Evolutionary conservation across 2,888 invertebrate species (phyloP).

Genomic region (Brachyopa scutellaris): DNA sequence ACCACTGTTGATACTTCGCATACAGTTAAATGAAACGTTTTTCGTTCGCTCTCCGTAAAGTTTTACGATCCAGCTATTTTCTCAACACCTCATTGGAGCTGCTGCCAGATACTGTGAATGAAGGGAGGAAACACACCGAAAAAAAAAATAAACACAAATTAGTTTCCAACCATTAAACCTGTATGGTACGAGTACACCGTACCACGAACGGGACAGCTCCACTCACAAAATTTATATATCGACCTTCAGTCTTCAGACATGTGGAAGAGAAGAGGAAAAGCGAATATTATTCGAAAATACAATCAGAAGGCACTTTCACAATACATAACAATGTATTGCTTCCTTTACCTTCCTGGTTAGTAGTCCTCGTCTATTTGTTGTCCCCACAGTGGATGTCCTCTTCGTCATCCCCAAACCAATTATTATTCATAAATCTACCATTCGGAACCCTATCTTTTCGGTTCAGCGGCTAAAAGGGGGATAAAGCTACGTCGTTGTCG

Average conservation of each 20-base stretch:
- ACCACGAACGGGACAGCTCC: neutral
- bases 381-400: neutral
- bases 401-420: conserved; percentile 9
- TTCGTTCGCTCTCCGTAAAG: conserved; percentile 28
- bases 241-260: conserved; percentile 27
- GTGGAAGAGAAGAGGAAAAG: neutral
- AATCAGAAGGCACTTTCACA: conserved; percentile 25
- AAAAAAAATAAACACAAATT: neutral
- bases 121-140: neutral
- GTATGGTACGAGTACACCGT: neutral
- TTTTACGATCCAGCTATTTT: conserved; percentile 26
- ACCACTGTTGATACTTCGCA: conserved; percentile 4
- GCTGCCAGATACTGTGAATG: neutral
- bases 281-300: neutral
- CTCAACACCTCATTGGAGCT: conserved; percentile 19
- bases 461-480: conserved; percentile 29
- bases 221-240: conserved; percentile 13
- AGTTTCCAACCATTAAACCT: conserved; percentile 18
- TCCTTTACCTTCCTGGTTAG: neutral
- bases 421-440: conserved; percentile 51
- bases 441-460: conserved; percentile 47
- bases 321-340: conserved; percentile 23
- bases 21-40: conserved; percentile 3
- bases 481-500: neutral
- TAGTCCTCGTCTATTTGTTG: neutral